Evolutionary conservation across 1,140 invertebrate species (phyloP), one percentile per base, ranked within the genome.

Genomic region (Drusus annulatus): DNA sequence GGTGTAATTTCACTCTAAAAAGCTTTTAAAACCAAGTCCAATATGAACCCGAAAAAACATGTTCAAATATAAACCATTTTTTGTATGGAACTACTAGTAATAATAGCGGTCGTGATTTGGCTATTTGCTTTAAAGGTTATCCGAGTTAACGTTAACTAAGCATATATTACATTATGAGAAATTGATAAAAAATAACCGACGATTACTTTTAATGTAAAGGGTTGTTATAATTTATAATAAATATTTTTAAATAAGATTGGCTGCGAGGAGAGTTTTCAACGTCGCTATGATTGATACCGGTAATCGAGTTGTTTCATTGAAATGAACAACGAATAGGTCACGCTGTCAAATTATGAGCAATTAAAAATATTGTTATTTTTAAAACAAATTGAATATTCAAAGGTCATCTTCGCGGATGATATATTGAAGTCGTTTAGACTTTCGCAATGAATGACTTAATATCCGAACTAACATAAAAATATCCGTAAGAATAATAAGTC

Each of bases 81-180:
- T 69, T 45, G 17, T 21, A 63, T 50, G 17, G 10, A 21, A 36
- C 65, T 69, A 19, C 65, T 17, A 21, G 31, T 50, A 69, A 69
- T 69, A 69, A 69, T 13, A 45, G 36, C 36, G n/a, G 36, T 69
- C 65, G 65, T 69, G 65, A 69, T 45, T 45, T 19, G 36, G 36
- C 36, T n/a, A 69, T 69, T 69, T 69, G 17, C 8, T 17, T 7
- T 50, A 69, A 69, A 45, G 65, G 65, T 45, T 69, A 23, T 69
- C 51, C 23, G 31, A 28, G 16, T 50, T 69, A 50, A 50, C 65
- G 31, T 36, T 21, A n/a, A 13, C 65, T 21, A n/a, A 13, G 65
- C 31, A 69, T 50, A 69, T 10, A 69, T 69, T 69, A 69, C 65
- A 69, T 21, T 50, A 69, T 45, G 51, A n/a, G 36, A 69, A 69